phyloP scores from a whole-genome alignment of 2,888 invertebrate genomes.

The Biston betularia region DNA sequence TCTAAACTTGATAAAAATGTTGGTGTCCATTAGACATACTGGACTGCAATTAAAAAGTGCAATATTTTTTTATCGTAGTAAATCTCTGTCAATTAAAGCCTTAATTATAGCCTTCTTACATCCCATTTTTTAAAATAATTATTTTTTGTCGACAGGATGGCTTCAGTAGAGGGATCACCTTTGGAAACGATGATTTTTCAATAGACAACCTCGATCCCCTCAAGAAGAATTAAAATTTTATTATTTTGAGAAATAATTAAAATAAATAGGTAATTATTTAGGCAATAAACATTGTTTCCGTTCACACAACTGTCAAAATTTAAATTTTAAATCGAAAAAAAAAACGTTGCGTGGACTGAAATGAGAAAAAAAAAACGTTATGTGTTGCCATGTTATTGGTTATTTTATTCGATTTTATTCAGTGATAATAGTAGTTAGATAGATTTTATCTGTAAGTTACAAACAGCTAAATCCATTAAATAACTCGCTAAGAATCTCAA shows the following conservation, averaged over 20 bases:
- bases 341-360: conserved; percentile 66
- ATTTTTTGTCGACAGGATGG: conserved; percentile 90
- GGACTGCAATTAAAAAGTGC: too few species aligned
- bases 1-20: background rate
- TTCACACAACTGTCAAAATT: conserved; percentile 62
- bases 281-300: conserved; percentile 57
- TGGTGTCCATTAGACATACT: too few species aligned
- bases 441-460: conserved; percentile 44
- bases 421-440: conserved; percentile 74
- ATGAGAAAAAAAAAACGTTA: conserved; percentile 50
- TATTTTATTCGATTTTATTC: conserved; percentile 68
- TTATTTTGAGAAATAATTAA: conserved; percentile 39
- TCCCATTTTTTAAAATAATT: background rate
- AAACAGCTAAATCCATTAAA: conserved; percentile 32
- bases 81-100: too few species aligned
- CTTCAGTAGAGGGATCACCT: conserved; percentile 94
- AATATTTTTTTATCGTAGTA: too few species aligned
- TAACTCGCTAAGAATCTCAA: conserved; percentile 59
- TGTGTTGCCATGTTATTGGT: conserved; percentile 82
- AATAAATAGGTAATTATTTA: conserved; percentile 44
- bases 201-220: conserved; percentile 97
- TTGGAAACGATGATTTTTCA: conserved; percentile 97
- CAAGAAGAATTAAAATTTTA: conserved; percentile 88
- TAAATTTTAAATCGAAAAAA: conserved; percentile 55
- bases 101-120: background rate